These are phyloP conservation scores for Emmelina monodactyla DNA, from an alignment of 2,888 invertebrate genomes.

Conservation along the genomic window DNA sequence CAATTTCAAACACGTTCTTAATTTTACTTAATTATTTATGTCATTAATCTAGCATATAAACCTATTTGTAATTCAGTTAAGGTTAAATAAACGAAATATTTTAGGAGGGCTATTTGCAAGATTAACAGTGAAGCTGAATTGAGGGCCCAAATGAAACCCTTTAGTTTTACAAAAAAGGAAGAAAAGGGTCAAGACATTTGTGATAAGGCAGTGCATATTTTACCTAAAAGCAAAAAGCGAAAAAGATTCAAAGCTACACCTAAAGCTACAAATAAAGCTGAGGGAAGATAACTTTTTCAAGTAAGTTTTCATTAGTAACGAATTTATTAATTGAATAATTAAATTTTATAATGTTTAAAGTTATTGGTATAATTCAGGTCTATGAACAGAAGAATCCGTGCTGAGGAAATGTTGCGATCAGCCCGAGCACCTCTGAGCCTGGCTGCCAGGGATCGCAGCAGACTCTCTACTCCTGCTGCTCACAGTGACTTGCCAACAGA, in stretches of 20 bases:
- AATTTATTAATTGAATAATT: background rate
- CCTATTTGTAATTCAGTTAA: background rate
- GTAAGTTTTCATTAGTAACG: conserved; percentile 29
- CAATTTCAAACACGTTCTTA: too few relatives aligned
- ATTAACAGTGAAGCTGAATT: conserved; percentile 68
- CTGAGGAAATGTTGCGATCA: conserved; percentile 72
- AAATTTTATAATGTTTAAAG: background rate
- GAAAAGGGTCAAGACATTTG: conserved; percentile 54
- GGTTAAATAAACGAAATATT: too few relatives aligned
- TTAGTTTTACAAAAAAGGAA: conserved; percentile 69
- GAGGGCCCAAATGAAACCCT: conserved; percentile 71
- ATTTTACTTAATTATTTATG: too few relatives aligned
- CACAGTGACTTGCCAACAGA: conserved; percentile 56
- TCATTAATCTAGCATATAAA: too few relatives aligned
- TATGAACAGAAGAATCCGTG: conserved; percentile 72
- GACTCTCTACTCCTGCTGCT: conserved; percentile 50
- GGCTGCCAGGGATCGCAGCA: conserved; percentile 68
- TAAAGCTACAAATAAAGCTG: conserved; percentile 73
- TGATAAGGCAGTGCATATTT: conserved; percentile 31
- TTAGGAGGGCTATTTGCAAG: conserved; percentile 65
- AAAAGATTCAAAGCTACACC: conserved; percentile 72
- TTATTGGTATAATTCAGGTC: conserved; percentile 40
- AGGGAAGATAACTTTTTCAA: conserved; percentile 77
- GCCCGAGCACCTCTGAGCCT: conserved; percentile 73
- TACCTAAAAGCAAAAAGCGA: conserved; percentile 49